Conservation (phyloP, 2,888 invertebrate genomes). For the Scotopteryx bipunctaria region DNA sequence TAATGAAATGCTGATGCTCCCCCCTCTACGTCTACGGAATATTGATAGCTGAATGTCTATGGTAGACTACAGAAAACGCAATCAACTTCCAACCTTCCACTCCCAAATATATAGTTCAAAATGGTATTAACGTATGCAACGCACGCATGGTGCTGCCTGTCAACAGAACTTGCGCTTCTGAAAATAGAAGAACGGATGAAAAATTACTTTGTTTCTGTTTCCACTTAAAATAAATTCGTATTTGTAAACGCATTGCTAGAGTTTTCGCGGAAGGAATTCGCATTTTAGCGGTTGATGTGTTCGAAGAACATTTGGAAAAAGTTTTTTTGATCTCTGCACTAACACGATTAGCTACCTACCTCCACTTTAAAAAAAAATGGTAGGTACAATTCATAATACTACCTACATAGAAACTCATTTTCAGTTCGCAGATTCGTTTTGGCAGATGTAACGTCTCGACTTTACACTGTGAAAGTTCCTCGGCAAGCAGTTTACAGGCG, state of each 20-base stretch:
- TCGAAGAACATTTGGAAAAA: neutral
- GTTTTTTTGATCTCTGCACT: too few relatives aligned
- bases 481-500: too few relatives aligned
- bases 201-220: constrained; percentile 39
- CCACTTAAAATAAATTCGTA: constrained; percentile 36
- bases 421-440: too few relatives aligned
- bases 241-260: constrained; percentile 35
- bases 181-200: constrained; percentile 36
- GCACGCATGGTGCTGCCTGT: constrained; percentile 29
- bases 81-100: neutral
- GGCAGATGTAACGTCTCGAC: too few relatives aligned
- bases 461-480: too few relatives aligned
- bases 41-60: constrained; percentile 60
- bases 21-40: constrained; percentile 66
- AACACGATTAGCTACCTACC: too few relatives aligned
- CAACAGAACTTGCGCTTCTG: constrained; percentile 32
- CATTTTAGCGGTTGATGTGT: neutral
- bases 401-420: too few relatives aligned
- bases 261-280: constrained; percentile 20
- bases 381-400: too few relatives aligned
- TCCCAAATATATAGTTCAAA: constrained; percentile 2
- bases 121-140: neutral
- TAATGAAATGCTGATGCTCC: constrained; percentile 74
- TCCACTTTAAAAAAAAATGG: too few relatives aligned
- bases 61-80: neutral